Base-by-base conservation (phyloP, 1,140 invertebrate species). In the Andricus grossulariae region DNA sequence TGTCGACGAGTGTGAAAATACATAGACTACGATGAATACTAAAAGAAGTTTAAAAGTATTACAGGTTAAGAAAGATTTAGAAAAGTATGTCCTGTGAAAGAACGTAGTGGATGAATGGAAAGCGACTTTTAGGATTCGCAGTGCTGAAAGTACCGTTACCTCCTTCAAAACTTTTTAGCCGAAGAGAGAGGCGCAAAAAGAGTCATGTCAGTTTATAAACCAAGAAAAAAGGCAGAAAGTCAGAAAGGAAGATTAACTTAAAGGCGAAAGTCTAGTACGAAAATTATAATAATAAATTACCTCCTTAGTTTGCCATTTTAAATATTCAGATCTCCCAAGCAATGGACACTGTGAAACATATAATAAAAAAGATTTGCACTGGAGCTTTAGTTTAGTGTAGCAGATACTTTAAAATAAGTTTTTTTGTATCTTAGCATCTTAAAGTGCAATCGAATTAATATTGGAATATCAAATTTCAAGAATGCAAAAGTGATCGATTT, bases 261-360 rank as follows among this genome's bases (percentile, higher is more conserved):
- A 50, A 50, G 51, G 51, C 0, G 1, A 12, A 50, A 10, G 8
- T 55, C 6, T 18, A 55, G 7, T 18, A 55, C 8, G 8, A 18
- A 55, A 19, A 55, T 55, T 18, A 11, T 3, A 57, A 57, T 60
- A 32, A 11, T 79, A 71, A 79, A 78, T 79, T 79, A 74, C 76
- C 79, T 82, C 76, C 57, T 71, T 25, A 78, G 52, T 74, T 55
- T 13, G 18, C 21, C 50, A 60, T 74, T 2, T 32, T 52, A 73
- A 81, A 77, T 74, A 79, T 74, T 75, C 71, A 52, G 71, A 81
- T 79, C 77, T 79, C 73, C 76, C 49, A 79, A 45, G 39, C 39
- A 11, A 78, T 51, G 32, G 25, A 10, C 57, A 21, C 8, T 49
- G 50, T 11, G 52, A 72, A 75, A 81, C 76, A 80, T 77, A 77